Conservation (phyloP, 2,797 vertebrate species). For the Gymnocypris eckloni region DNA sequence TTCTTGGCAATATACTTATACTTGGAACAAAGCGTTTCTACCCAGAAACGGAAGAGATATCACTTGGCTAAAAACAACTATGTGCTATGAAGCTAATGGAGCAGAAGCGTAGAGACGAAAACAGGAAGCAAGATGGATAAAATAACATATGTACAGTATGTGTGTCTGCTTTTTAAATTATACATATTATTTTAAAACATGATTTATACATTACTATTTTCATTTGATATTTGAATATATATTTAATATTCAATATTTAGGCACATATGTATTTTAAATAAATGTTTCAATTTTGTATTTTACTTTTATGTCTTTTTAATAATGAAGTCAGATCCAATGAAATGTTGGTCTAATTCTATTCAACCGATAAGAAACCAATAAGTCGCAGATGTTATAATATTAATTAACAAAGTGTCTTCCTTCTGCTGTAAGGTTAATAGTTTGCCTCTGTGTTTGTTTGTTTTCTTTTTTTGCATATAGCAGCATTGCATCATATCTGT, state of each 20-base stretch:
- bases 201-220: neutral
- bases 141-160: neutral
- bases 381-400: neutral
- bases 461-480: neutral
- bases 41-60: neutral
- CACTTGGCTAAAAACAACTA: constrained; percentile 13
- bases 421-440: neutral
- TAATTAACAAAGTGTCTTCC: neutral
- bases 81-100: neutral
- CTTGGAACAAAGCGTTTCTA: constrained; percentile 6
- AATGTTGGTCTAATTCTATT: neutral
- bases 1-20: neutral
- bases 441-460: too few species aligned
- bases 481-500: neutral
- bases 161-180: neutral
- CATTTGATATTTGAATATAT: neutral
- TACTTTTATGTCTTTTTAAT: neutral
- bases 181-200: neutral
- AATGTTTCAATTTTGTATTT: neutral
- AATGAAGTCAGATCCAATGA: neutral
- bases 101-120: neutral
- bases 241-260: neutral
- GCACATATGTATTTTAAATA: neutral
- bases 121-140: constrained; percentile 5
- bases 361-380: neutral